A percentile compares a stretch with the other conserved stretches of the same genome.
phyloP scores from a whole-genome alignment of 1,140 invertebrate genomes.

The Drosophila arizonae region DNA sequence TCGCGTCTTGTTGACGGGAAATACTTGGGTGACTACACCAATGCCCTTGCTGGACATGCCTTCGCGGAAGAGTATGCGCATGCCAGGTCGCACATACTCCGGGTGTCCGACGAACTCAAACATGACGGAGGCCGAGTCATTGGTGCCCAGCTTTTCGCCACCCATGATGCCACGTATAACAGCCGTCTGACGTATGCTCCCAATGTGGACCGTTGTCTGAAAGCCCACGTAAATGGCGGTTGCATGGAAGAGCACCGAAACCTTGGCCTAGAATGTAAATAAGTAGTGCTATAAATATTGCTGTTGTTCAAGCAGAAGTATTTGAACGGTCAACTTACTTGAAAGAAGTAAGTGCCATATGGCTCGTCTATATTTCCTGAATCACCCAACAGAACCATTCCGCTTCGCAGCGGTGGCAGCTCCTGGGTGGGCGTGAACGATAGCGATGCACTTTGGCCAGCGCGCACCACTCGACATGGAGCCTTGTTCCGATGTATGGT shows the following conservation, averaged over 20 bases:
- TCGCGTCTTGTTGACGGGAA: slow-evolving; percentile 83
- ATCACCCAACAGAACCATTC: slow-evolving; percentile 90
- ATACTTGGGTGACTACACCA: slow-evolving; percentile 94
- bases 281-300: neutral
- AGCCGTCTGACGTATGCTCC: slow-evolving; percentile 97
- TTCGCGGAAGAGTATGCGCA: slow-evolving; percentile 93
- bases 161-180: slow-evolving; percentile 87
- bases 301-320: neutral
- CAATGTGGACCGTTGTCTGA: slow-evolving; percentile 97
- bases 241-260: slow-evolving; percentile 92
- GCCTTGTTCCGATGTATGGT: slow-evolving; percentile 96
- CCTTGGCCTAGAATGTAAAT: slow-evolving; percentile 88
- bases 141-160: slow-evolving; percentile 85
- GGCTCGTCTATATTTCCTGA: slow-evolving; percentile 84
- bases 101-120: slow-evolving; percentile 95
- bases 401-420: slow-evolving; percentile 88
- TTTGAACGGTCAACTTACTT: slow-evolving; percentile 83
- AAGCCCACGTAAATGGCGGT: slow-evolving; percentile 92
- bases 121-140: slow-evolving; percentile 92
- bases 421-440: slow-evolving; percentile 86
- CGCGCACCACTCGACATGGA: slow-evolving; percentile 92
- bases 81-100: slow-evolving; percentile 95
- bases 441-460: slow-evolving; percentile 95
- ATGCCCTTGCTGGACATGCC: slow-evolving; percentile 93
- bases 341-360: slow-evolving; percentile 89